Evolutionary conservation across 2,113 vertebrate species (phyloP).

Genomic region (Carassius auratus): DNA sequence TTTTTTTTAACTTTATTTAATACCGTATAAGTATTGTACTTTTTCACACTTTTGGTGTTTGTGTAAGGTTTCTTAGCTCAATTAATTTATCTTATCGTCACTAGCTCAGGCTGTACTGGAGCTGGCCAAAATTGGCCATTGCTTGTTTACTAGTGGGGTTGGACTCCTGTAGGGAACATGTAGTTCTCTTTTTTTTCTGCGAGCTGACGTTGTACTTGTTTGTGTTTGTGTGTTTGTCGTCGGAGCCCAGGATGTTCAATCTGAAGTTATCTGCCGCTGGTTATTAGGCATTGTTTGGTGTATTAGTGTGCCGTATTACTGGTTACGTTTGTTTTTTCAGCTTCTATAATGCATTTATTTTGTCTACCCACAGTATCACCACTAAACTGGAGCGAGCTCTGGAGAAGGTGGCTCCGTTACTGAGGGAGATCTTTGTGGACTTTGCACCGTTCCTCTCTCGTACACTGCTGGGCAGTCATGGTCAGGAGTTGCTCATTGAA

Average conservation of each 20-base stretch:
- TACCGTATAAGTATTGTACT: background rate
- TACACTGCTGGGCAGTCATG: slow-evolving; percentile 94
- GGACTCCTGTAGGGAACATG: background rate
- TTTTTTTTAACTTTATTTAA: background rate
- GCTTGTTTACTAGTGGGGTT: background rate
- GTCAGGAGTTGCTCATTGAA: slow-evolving; percentile 98
- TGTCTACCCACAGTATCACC: slow-evolving; percentile 84
- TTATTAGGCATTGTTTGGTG: background rate
- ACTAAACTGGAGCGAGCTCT: slow-evolving; percentile 95
- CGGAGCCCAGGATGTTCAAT: background rate
- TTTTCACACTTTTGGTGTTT: background rate
- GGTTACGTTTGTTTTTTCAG: background rate
- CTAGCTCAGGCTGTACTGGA: background rate
- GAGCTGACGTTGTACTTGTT: background rate
- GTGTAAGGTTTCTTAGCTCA: background rate
- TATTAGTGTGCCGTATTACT: background rate
- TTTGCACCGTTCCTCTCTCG: slow-evolving; percentile 97
- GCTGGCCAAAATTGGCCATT: background rate
- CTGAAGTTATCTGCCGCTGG: background rate
- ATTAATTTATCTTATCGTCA: background rate
- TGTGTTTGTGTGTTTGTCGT: background rate
- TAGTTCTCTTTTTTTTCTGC: background rate
- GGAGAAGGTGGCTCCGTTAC: slow-evolving; percentile 95
- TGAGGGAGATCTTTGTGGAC: slow-evolving; percentile 98
- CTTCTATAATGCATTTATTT: background rate